Evolutionary conservation across 2,797 vertebrate genomes (phyloP).

Genomic region (Thunnus albacares): DNA sequence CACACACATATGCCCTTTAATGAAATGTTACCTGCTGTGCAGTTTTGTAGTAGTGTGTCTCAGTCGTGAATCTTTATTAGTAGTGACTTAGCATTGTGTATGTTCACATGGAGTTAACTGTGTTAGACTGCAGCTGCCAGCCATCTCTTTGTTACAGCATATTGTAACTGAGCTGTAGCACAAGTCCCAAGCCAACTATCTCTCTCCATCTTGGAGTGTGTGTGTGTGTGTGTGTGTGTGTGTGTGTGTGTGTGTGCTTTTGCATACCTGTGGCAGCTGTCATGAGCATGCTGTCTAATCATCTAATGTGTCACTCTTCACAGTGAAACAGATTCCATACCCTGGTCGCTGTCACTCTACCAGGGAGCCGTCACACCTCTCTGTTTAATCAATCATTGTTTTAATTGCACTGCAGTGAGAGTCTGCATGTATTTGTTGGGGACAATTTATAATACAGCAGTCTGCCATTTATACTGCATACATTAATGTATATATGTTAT

Average conservation of each 20-base stretch:
- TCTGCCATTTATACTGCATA: background rate
- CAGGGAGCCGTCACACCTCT: constrained; percentile 35
- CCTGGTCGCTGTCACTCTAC: constrained; percentile 59
- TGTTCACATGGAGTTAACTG: constrained; percentile 45
- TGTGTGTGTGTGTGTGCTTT: constrained; percentile 22
- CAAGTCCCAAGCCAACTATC: constrained; percentile 19
- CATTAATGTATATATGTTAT: background rate
- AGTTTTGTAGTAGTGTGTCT: constrained; percentile 41
- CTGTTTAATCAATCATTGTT: constrained; percentile 38
- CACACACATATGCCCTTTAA: constrained; percentile 54
- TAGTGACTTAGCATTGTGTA: constrained; percentile 61
- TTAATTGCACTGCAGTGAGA: constrained; percentile 51
- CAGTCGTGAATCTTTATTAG: constrained; percentile 65
- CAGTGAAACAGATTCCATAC: constrained; percentile 59
- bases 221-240: constrained; percentile 14
- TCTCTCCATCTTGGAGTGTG: background rate
- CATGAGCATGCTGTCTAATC: constrained; percentile 75
- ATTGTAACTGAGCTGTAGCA: constrained; percentile 57
- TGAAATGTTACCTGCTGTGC: constrained; percentile 59
- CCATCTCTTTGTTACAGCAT: constrained; percentile 55
- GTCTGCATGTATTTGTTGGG: constrained; percentile 9
- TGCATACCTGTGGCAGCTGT: constrained; percentile 72
- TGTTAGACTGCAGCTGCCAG: constrained; percentile 59
- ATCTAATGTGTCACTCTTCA: constrained; percentile 72
- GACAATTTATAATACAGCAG: no score